Base-by-base conservation (phyloP, 1,140 invertebrate species). In the Stegodyphus dumicola region DNA sequence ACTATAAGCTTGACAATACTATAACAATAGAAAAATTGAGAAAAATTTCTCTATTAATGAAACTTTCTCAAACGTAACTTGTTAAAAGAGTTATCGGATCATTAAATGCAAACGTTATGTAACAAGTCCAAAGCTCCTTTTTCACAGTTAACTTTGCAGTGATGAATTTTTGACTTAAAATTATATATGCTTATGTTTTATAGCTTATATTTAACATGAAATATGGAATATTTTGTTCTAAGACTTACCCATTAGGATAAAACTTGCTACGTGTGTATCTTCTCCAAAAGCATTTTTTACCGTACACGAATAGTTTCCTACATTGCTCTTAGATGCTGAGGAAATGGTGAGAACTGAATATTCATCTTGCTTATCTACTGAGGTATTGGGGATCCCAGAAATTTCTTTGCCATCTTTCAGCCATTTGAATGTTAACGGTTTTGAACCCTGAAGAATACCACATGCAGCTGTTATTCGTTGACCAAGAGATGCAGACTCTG, bases 241-340 rank as follows among this genome's bases (percentile, higher is more conserved):
- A 4, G 6, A 1, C 67, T 91, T 90, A 96, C 95, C 95, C 87
- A 96, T 93, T 10, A 98, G 95, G 85, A 93, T 52, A 98, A 92
- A 74, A 94, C 94, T 90, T 98, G 96, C 7, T 96, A 92, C 97
- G 65, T 97, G 96, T 18, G 94, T 95, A 89, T 97, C 96, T 88
- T 96, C 95, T 64, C 97, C 97, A 90, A 96, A 97, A 11, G 95
- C 94, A 91, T 99, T 99, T 90, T 96, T 95, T 7, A 97, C 97
- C 88, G 94, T 93, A 90, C 97, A 98, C 0, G 95, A 94, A 90
- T 96, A 96, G 90, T 95, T 94, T 77, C 95, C 95, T 92, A 92
- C 93, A 91, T 96, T 94, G 88, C 92, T 92, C 33, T 73, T 86
- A 6, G 75, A 73, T 9, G 84, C 75, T 65, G 84, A 76, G 0